Base-by-base conservation (phyloP, 2,113 vertebrate species). In the Cinclus mexicanus region DNA sequence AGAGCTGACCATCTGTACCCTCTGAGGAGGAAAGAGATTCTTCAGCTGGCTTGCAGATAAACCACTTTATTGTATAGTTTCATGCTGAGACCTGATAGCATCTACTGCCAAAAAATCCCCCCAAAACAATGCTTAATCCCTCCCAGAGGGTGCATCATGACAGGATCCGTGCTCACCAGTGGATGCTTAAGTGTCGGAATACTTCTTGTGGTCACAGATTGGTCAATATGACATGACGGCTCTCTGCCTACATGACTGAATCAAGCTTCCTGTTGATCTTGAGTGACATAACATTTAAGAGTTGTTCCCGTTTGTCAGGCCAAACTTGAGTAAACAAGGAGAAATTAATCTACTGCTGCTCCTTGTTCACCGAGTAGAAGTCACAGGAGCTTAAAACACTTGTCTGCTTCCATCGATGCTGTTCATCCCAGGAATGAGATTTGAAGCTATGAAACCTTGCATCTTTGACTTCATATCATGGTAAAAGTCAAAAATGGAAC, bases 121-220 rank as follows among this genome's bases (percentile, higher is more conserved):
- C 6, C 31, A 11, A 41, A 39, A 22, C 8, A 52, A 4, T 21
- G n/a, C 23, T 39, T 50, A 16, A 17, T 5, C 11, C 10, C 8
- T 67, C 21, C 3, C 3, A n/a, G 12, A 37, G 39, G 44, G 29
- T 46, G 44, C 20, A n/a, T 80, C 44, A 19, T 2, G 7, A 22
- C 35, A 52, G 26, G 23, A 64, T 60, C 35, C 52, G 12, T 77
- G 44, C 26, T 76, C 46, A 59, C 19, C 25, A 47, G 60, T 18
- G 31, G 44, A 35, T 1, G 1, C 18, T 29, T 14, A 15, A 12
- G 16, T 63, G 42, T 80, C 1, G 0, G 47, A 75, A 31, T 31
- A 22, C 50, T 71, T 65, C 10, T 9, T 64, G 12, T 50, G 56
- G 53, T 78, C 13, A 4, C 11, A 52, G 3, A 10, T 64, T 52